These are phyloP conservation scores for Emys orbicularis DNA, from an alignment of 2,797 vertebrate genomes.

Conservation along the genomic window DNA sequence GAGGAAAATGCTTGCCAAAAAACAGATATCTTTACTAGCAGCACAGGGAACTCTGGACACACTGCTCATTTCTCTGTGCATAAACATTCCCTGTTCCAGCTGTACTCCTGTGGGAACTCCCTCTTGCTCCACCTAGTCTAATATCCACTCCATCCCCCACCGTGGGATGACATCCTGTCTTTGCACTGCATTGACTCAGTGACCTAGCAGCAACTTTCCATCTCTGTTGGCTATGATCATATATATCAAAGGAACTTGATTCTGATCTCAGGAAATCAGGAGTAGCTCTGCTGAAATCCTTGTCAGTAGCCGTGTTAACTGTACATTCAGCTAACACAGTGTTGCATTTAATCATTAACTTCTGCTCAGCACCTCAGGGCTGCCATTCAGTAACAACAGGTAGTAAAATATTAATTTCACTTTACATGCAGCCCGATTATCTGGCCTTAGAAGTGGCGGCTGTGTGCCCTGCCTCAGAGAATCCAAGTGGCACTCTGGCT, in stretches of 20 bases:
- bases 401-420: background rate
- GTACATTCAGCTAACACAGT: no score
- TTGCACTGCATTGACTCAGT: background rate
- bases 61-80: background rate
- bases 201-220: background rate
- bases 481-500: background rate
- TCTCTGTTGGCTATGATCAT: background rate
- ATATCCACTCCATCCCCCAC: background rate
- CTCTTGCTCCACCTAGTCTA: background rate
- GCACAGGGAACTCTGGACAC: background rate
- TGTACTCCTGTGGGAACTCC: background rate
- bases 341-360: constrained; percentile 4
- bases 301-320: background rate
- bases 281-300: background rate
- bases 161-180: background rate
- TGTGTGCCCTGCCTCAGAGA: background rate
- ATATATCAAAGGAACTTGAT: background rate
- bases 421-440: background rate
- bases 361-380: background rate
- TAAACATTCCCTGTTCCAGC: background rate
- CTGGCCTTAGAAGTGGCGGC: no score
- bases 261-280: background rate
- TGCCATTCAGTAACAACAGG: no score
- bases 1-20: background rate
- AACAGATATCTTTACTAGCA: background rate